Base-by-base conservation (phyloP, 2,888 invertebrate species). In the Cryptocheilus praepositus region DNA sequence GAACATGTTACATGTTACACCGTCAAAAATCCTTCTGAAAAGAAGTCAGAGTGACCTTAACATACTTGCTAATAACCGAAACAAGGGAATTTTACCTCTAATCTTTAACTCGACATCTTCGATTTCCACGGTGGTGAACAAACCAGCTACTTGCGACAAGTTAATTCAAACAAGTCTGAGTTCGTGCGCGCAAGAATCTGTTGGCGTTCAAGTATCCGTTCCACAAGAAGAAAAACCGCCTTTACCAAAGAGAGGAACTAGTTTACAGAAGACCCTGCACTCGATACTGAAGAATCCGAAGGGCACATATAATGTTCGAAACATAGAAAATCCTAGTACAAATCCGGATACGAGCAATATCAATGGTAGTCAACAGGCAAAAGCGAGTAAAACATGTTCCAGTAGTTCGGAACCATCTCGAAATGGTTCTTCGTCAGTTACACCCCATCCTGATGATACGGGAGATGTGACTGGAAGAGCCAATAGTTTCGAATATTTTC, bases 401-500 rank as follows among this genome's bases (percentile, higher is more conserved):
- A 85, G 89, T 81, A 80, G 77, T 67, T 81, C 85, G 2, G 82
- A 80, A 28, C 65, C 68, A n/a, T 85, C 84, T 8, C 75, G 65
- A 25, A 81, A 80, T 62, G 82, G 72, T 13, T 85, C 85, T 0
- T 61, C 71, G 0, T 58, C 66, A 2, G 63, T 77, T 16, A 81
- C 85, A 0, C 83, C 83, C 43, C 81, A 73, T 18, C 77, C 67
- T 0, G 85, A 86, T 11, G 83, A 83, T 11, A 69, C 67, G 15
- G 88, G 84, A 56, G 83, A 72, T 89, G 89, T 85, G 68, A 91
- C 81, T 86, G 92, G 72, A n/a, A 91, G 92, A 81, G 92, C 92
- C 43, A 92, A 93, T 79, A 93, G 93, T 83, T 93, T 93, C 87
- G 93, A 93, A 84, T 93, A 93, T 82, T 87, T 90, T 62, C 89